Conservation (phyloP, 2,888 invertebrate species). For the Lampropteryx suffumata region DNA sequence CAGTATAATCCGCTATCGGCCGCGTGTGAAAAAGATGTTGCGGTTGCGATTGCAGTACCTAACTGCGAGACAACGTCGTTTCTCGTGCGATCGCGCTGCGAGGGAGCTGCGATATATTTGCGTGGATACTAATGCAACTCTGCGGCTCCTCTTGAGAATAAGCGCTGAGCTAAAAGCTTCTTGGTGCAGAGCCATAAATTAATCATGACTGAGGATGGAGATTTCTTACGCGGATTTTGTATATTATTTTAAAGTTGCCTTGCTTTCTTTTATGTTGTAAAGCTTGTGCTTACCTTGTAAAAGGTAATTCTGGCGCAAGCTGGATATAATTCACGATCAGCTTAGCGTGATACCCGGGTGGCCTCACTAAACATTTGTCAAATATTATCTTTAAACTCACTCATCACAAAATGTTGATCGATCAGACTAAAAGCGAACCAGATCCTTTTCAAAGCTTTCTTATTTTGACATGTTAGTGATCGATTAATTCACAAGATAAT, state of each 20-base stretch:
- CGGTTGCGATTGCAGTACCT: background rate
- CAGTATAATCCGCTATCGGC: too few relatives aligned
- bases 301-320: background rate
- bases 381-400: too few relatives aligned
- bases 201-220: conserved; percentile 12
- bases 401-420: too few relatives aligned
- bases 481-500: too few relatives aligned
- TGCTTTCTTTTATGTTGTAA: conserved; percentile 1
- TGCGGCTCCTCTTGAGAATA: too few relatives aligned
- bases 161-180: conserved; percentile 18
- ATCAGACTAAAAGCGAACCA: too few relatives aligned
- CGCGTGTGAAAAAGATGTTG: background rate
- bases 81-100: background rate
- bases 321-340: background rate
- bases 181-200: conserved; percentile 16
- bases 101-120: background rate
- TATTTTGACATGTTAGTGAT: too few relatives aligned
- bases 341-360: too few relatives aligned
- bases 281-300: conserved; percentile 1
- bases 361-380: too few relatives aligned
- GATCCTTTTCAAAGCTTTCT: too few relatives aligned
- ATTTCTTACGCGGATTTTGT: conserved; percentile 7
- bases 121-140: background rate
- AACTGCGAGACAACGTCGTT: background rate
- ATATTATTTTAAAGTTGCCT: conserved; percentile 2